Base-by-base conservation (phyloP, 1,140 invertebrate species). In the Bombus turneri region DNA sequence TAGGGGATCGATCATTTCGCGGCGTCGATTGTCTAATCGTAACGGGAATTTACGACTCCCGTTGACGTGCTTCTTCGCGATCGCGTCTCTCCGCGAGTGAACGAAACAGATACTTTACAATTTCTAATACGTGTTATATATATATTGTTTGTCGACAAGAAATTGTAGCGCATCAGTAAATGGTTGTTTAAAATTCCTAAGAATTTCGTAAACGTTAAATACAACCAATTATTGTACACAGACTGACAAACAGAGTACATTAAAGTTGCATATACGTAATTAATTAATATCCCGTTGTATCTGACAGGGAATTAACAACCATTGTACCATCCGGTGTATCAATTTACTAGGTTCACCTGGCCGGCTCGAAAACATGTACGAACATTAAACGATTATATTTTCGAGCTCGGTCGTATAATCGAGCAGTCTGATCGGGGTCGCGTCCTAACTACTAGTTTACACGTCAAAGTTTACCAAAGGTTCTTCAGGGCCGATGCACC, bases 341-440 rank as follows among this genome's bases (percentile, higher is more conserved):
- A 89, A 88, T 89, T 89, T 89, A 88, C 88, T 80, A 83, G 75
- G 62, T 85, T 62, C 37, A 64, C 13, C 47, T 41, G 31, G 4
- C 39, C 57, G 34, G 43, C 31, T 72, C 66, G 79, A 79, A 84
- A 86, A 62, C 83, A 37, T 77, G 39, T 59, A 83, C 59, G 87
- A 73, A 71, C 87, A 78, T 88, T 88, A 83, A 89, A 86, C 87
- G 88, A 89, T 89, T 88, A 86, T 90, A 89, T 89, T 90, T 89
- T 80, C 77, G 73, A 78, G 76, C 53, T 69, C 28, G 43, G 62
- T 77, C 85, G 73, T 82, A 78, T 88, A 86, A 88, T 76, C 89
- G 81, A 62, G 73, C 68, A 72, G 62, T 47, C 31, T 34, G 79
- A 90, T 66, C 80, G 57, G 76, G 68, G 88, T 76, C 53, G 68